Conservation (phyloP, 37 sponge, comb jelly and placozoan genomes). For the Eunapius fragilis region DNA sequence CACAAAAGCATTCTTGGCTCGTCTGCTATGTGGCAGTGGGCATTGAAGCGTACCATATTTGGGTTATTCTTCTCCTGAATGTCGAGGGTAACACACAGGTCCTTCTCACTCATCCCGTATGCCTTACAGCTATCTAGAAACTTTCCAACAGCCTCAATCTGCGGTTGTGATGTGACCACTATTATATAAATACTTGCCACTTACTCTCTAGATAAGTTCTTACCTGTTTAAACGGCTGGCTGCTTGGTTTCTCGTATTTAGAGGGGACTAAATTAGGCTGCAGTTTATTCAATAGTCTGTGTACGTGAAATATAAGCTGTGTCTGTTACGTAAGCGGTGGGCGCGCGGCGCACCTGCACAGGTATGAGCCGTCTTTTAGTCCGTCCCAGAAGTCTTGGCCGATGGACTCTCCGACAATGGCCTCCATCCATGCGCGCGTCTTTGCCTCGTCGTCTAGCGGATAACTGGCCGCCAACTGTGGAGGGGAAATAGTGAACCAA, state of each 20-base stretch:
- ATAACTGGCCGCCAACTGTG: constrained; percentile 46
- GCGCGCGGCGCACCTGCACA: constrained; percentile 35
- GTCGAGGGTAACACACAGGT: constrained; percentile 65
- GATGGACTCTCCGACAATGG: constrained; percentile 40
- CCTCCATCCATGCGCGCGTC: constrained; percentile 69
- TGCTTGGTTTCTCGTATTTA: constrained; percentile 32
- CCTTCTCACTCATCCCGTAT: constrained; percentile 58
- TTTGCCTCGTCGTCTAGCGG: constrained; percentile 64
- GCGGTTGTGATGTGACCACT: neutral
- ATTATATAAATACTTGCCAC: neutral
- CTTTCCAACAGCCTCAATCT: constrained; percentile 52
- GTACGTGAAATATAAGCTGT: neutral
- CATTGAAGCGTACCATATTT: constrained; percentile 38
- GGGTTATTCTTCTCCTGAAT: constrained; percentile 48
- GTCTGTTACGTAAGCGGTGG: neutral
- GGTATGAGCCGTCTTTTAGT: constrained; percentile 59
- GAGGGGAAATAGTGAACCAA: too few species aligned
- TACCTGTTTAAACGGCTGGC: constrained; percentile 51
- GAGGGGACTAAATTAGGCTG: constrained; percentile 13
- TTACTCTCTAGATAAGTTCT: neutral
- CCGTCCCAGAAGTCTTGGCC: constrained; percentile 47
- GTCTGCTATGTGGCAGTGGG: neutral
- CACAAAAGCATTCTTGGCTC: too few species aligned
- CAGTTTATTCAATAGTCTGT: constrained; percentile 46
- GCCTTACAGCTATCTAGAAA: constrained; percentile 62